phyloP scores from a whole-genome alignment of 2,113 vertebrate genomes.

The Vulpes ferrilata region DNA sequence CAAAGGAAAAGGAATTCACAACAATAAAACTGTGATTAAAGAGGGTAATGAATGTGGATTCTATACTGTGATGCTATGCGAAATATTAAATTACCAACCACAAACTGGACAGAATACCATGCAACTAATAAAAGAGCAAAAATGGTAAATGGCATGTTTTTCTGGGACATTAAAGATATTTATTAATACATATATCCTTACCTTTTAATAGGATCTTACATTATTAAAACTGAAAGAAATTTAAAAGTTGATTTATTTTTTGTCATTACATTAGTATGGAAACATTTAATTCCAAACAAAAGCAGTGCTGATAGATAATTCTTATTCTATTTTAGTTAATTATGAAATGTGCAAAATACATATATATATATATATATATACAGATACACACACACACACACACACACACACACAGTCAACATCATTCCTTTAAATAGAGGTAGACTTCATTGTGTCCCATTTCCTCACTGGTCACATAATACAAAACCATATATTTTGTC shows the following conservation, averaged over 20 bases:
- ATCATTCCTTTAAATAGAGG: constrained; percentile 63
- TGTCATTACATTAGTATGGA: constrained; percentile 61
- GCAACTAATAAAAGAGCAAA: constrained; percentile 69
- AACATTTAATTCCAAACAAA: constrained; percentile 77
- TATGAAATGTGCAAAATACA: constrained; percentile 55
- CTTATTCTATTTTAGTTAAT: constrained; percentile 69
- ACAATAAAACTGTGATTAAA: constrained; percentile 68
- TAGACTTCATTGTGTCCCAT: constrained; percentile 21
- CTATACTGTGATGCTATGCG: constrained; percentile 49
- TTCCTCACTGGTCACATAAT: constrained; percentile 56
- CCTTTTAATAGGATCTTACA: constrained; percentile 80
- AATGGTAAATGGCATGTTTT: constrained; percentile 71
- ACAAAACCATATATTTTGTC: constrained; percentile 55
- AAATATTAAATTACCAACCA: constrained; percentile 68
- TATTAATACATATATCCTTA: constrained; percentile 76
- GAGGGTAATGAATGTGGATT: constrained; percentile 46
- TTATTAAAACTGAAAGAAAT: constrained; percentile 83
- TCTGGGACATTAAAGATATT: constrained; percentile 67
- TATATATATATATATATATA: neutral
- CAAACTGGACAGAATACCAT: constrained; percentile 69
- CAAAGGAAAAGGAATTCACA: constrained; percentile 55
- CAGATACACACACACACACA: neutral
- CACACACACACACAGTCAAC: neutral
- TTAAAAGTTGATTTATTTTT: constrained; percentile 79
- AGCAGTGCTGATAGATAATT: constrained; percentile 59